Conservation (phyloP, 2,888 invertebrate genomes). For the Aphidoletes aphidimyza region DNA sequence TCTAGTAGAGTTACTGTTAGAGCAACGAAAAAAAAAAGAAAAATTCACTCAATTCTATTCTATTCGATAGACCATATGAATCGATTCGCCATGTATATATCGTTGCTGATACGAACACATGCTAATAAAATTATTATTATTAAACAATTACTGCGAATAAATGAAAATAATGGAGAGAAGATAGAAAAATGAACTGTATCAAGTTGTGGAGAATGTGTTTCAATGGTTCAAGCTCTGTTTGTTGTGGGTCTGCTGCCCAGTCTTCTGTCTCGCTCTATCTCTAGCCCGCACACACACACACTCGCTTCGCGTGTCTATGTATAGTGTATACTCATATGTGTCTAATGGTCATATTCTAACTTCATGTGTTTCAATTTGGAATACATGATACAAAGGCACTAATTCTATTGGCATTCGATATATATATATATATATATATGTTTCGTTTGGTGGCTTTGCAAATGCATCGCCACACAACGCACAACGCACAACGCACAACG, state of each 20-base stretch:
- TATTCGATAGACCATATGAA: not conserved
- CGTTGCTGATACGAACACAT: constrained; percentile 38
- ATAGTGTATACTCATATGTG: too few species aligned
- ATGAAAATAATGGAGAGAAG: constrained; percentile 4
- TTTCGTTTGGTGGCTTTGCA: not conserved
- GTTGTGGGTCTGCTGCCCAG: not conserved
- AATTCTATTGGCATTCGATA: too few species aligned
- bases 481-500: not conserved
- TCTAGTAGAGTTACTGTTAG: not conserved
- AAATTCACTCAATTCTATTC: not conserved
- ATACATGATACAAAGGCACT: not conserved
- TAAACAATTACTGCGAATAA: constrained; percentile 43
- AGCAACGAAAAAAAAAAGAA: not conserved
- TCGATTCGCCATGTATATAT: not conserved
- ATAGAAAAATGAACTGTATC: constrained; percentile 33
- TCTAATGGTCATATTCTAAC: not conserved
- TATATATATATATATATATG: too few species aligned
- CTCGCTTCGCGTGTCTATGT: too few species aligned
- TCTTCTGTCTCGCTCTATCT: too few species aligned
- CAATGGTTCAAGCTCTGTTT: constrained; percentile 9
- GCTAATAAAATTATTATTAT: constrained; percentile 45
- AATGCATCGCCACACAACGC: not conserved
- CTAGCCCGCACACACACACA: too few species aligned
- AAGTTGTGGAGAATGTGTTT: not conserved
- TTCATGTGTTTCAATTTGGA: too few species aligned